These are phyloP conservation scores for Cephus sareptanus DNA, from an alignment of 2,888 invertebrate species.

Conservation along the genomic window DNA sequence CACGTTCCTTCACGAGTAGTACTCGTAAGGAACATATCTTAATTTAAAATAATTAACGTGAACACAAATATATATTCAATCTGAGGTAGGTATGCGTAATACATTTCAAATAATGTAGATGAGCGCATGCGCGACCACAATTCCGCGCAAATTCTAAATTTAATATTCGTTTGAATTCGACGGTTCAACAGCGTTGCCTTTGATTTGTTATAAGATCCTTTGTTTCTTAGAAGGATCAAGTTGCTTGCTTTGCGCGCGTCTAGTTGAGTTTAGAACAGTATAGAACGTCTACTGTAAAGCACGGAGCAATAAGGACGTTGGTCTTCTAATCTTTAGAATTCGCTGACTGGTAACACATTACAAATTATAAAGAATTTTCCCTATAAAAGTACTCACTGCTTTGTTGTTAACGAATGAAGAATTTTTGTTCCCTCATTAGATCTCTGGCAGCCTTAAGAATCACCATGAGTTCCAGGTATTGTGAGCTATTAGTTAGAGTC, in stretches of 20 bases:
- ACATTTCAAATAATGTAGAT: too few relatives aligned
- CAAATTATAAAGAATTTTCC: background rate
- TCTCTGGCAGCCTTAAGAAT: background rate
- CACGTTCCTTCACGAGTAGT: background rate
- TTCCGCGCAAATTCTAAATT: background rate
- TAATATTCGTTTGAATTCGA: background rate
- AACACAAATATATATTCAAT: background rate
- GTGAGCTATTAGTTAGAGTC: background rate
- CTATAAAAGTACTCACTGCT: background rate
- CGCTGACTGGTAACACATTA: background rate
- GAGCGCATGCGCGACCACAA: background rate
- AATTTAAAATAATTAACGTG: background rate
- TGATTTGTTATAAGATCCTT: background rate
- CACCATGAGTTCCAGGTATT: constrained; percentile 32
- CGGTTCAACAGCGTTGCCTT: background rate
- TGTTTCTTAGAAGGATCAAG: background rate
- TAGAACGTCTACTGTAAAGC: background rate
- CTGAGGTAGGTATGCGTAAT: too few relatives aligned
- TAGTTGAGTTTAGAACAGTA: background rate
- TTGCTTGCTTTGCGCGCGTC: background rate
- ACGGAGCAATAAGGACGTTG: background rate
- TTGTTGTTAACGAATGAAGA: background rate
- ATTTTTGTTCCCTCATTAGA: background rate
- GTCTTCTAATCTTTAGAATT: background rate
- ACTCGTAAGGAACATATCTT: background rate